A percentile compares a stretch with the other conserved stretches of the same genome.
Conservation (phyloP, 1,140 invertebrate species). For the Drepana arcuata region DNA sequence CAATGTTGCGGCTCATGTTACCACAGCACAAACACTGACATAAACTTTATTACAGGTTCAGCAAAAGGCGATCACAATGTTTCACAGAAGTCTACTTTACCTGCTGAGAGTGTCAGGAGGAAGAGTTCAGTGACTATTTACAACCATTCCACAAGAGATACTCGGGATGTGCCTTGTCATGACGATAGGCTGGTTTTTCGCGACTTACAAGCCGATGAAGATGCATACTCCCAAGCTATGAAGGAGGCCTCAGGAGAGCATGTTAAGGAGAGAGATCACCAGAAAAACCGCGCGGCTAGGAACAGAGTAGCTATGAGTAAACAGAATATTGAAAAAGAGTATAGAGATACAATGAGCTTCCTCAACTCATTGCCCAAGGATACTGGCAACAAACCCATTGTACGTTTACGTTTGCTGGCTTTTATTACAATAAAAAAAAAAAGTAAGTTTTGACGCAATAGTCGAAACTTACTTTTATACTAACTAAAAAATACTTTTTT, state of each 20-base stretch:
- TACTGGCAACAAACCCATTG: constrained; percentile 24
- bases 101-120: too few relatives aligned
- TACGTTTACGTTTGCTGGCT: too few relatives aligned
- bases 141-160: constrained; percentile 51
- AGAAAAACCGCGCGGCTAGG: constrained; percentile 33
- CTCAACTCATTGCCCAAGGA: constrained; percentile 57
- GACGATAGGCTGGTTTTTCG: constrained; percentile 33
- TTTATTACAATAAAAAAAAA: too few relatives aligned
- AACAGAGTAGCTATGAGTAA: constrained; percentile 50
- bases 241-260: constrained; percentile 29
- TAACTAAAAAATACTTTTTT: constrained; percentile 5
- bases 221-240: constrained; percentile 53
- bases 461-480: too few relatives aligned
- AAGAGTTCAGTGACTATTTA: constrained; percentile 45
- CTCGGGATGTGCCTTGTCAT: constrained; percentile 23
- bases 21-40: too few relatives aligned
- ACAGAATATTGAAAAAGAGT: constrained; percentile 61
- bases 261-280: constrained; percentile 21
- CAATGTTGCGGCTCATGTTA: too few relatives aligned
- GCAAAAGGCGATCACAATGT: too few relatives aligned
- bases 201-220: constrained; percentile 31
- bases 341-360: constrained; percentile 54
- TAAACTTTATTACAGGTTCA: too few relatives aligned
- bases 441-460: too few relatives aligned
- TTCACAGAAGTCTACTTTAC: too few relatives aligned